Evolutionary conservation across 2,113 vertebrate genomes (phyloP), one percentile per base, ranked within the genome.

Genomic region (Raja brachyura): DNA sequence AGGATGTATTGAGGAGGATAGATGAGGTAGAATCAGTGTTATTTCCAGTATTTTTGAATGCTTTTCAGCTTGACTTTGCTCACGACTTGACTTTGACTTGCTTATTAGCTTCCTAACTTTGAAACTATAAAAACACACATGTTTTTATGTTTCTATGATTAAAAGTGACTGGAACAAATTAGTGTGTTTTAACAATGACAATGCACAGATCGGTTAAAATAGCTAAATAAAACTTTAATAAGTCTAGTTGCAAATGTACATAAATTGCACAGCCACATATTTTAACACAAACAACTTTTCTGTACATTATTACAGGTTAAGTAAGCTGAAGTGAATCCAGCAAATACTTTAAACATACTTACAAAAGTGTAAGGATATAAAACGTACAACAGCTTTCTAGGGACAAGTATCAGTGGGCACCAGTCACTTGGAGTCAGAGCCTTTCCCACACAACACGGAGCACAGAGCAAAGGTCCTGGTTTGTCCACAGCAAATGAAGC

Each of bases 141-240:
- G n/a, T n/a, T 14, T 31, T 25, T 48, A 48, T 31, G n/a, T 39
- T 90, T 92, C 25, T 54, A 1, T 88, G 59, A 31, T 63, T 63
- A 20, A 54, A 28, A 28, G 66, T 22, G 31, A 1, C 88, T 70
- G 33, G 10, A 48, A 25, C 18, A 70, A 63, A 14, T 33, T 54
- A 22, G 63, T 54, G 33, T 54, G 48, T 59, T 70, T 73, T 54
- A 92, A 92, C 68, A 92, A 92, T 70, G 68, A 92, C 31, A 73
- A 73, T 39, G 54, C 66, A 92, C 66, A 94, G 95, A 56, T 75
- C 93, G 94, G 92, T 94, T 98, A 98, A 99, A 99, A 99, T 99
- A 99, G 98, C 98, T 99, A 99, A 99, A 99, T 99, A 99, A 99
- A 99, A 98, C 98, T 99, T 99, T 99, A 98, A 99, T 99, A 98